Evolutionary conservation across 2,797 vertebrate species (phyloP), one percentile per base, ranked within the genome.

Genomic region (Cirrhinus molitorella): DNA sequence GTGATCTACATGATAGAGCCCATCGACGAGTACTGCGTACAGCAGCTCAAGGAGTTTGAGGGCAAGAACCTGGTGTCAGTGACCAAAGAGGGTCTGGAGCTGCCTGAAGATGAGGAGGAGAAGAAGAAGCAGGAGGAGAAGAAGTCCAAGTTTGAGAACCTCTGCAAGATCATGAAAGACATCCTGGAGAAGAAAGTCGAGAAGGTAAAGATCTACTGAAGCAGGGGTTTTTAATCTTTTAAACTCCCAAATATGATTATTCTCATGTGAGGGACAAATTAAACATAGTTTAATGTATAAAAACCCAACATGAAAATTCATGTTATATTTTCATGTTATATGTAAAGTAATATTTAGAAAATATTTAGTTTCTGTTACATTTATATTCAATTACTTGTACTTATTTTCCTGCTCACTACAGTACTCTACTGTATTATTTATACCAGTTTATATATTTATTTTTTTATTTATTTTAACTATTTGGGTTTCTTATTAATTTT

Each of bases 1-100:
- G 98, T 99, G 61, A 97, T 99, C 81, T 99, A 99, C 83, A 99
- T 99, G 98, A 98, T 98, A 0, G 98, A 99, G 89, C 98, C 98
- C 19, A 99, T 99, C 0, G 98, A 99, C 25, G 98, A 99, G 51
- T 99, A 99, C 89, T 99, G 98, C 0, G 98, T 99, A 43, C 98
- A 99, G 86, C 98, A 99, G 93, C 92, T 99, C 87, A 99, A 99
- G 74, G 97, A 98, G 16, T 99, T 96, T 0, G 97, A 99, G 68
- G 97, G 97, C 16, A 98, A 98, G 90, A 99, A 96, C 34, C 86
- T 99, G 14, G 97, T 99, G 68, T 99, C 97, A 0, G 97, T 99
- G 74, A 98, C 97, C 77, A 99, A 98, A 80, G 98, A 99, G 87
- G 97, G 97, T 21, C 88, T 99, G 90, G 98, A 99, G 88, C 95